Base-by-base conservation (phyloP, 2,888 invertebrate species). In the Hyles lineata region DNA sequence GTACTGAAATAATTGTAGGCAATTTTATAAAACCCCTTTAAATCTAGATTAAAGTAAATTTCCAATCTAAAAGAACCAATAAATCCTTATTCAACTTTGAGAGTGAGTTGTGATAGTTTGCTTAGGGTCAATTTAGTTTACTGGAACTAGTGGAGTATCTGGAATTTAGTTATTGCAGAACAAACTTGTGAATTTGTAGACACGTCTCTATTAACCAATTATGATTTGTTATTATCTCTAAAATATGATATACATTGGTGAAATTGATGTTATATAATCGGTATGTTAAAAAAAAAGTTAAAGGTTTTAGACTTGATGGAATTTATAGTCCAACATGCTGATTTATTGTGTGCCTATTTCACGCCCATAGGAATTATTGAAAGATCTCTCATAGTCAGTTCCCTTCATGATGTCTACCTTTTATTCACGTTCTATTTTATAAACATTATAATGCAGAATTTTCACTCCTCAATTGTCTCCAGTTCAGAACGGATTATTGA, bases 401-500 rank as follows among this genome's bases (percentile, higher is more conserved):
- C 11, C 2, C 43, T 43, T 43, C 11, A 43, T 15, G 43, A 15
- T 15, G 43, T 43, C 1, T 15, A 8, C 1, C 43, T 43, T 29
- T 29, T 29, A 29, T 29, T 29, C n/a, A n/a, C n/a, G 29, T 5
- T 3, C 29, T 29, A 3, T 29, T 29, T 29, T 43, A 43, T 43
- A 43, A 43, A 43, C 11, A 19, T 43, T 6, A 2, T 23, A 59
- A n/a, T n/a, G 21, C 29, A 43, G 32, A 50, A 69, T 60, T 70
- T 25, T 55, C 23, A 72, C 74, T 72, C 73, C 81, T 80, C 82
- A 81, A 82, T 83, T 83, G 84, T 84, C 82, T 79, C 82, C 79
- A 80, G 81, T 81, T 77, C 78, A 74, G 75, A 74, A 72, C 74
- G 72, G 80, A 80, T 79, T 80, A 85, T 83, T 86, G 83, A 88